A percentile compares a stretch with the other conserved stretches of the same genome.
Conservation (phyloP, 1,140 invertebrate genomes). For the Calosoma granatense region DNA sequence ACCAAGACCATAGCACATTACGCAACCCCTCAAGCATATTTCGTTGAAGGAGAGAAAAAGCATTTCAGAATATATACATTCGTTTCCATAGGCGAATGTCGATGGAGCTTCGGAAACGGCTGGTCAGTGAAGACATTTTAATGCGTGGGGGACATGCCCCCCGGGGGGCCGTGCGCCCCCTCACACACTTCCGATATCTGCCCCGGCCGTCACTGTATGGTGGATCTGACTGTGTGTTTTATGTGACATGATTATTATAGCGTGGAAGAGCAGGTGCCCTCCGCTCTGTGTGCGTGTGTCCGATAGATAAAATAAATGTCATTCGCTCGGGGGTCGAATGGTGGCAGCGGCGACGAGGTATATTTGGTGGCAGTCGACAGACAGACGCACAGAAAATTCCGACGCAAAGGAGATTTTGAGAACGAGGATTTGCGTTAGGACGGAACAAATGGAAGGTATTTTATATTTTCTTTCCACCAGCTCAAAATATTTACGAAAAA, state of each 20-base stretch:
- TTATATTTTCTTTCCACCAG: too few relatives aligned
- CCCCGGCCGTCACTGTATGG: slow-evolving; percentile 2
- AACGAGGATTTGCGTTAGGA: too few relatives aligned
- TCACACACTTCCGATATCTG: slow-evolving; percentile 22
- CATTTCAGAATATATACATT: not conserved
- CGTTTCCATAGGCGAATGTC: not conserved
- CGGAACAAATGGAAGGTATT: too few relatives aligned
- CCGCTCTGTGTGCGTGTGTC: not conserved
- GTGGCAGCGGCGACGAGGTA: too few relatives aligned
- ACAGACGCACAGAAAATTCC: too few relatives aligned
- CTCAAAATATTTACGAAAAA: too few relatives aligned
- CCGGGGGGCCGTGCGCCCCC: slow-evolving; percentile 15
- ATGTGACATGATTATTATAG: slow-evolving; percentile 29
- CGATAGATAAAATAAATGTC: slow-evolving; percentile 6
- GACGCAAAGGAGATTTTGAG: too few relatives aligned
- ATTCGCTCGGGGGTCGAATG: not conserved
- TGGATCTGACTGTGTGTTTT: slow-evolving; percentile 15
- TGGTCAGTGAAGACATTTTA: slow-evolving; percentile 21
- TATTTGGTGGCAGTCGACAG: too few relatives aligned
- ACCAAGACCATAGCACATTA: too few relatives aligned
- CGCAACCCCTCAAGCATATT: too few relatives aligned
- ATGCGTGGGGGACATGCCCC: slow-evolving; percentile 15
- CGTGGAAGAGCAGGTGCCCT: slow-evolving; percentile 10
- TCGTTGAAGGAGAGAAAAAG: too few relatives aligned
- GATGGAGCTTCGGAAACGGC: too few relatives aligned